A percentile compares a stretch with the other conserved stretches of the same genome.
Evolutionary conservation across 2,888 invertebrate genomes (phyloP).

Genomic region (Priocnemis perturbator): DNA sequence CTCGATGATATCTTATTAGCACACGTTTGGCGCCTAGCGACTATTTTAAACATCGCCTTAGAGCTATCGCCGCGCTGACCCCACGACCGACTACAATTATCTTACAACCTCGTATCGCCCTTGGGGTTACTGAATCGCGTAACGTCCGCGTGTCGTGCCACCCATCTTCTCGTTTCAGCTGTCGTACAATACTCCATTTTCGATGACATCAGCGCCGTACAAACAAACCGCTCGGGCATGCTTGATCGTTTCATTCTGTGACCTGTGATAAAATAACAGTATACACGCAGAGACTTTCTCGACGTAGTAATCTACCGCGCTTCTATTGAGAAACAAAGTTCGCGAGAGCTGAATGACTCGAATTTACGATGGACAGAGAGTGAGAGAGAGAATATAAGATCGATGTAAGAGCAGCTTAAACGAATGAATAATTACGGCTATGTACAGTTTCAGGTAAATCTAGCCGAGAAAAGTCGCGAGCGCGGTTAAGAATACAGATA

Average conservation of each 20-base stretch:
- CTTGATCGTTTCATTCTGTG: background rate
- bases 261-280: background rate
- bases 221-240: too few relatives aligned
- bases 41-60: background rate
- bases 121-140: background rate
- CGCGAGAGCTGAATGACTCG: background rate
- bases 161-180: background rate
- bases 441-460: too few relatives aligned
- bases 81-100: constrained; percentile 25
- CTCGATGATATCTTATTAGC: constrained; percentile 24
- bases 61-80: constrained; percentile 7
- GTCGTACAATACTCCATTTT: too few relatives aligned
- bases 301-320: background rate
- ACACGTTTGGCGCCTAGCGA: constrained; percentile 7
- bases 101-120: constrained; percentile 16
- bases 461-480: background rate
- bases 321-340: background rate
- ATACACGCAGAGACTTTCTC: too few relatives aligned
- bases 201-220: too few relatives aligned
- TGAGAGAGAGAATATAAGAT: background rate
- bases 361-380: background rate
- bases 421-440: too few relatives aligned
- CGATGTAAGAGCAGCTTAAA: too few relatives aligned
- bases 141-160: constrained; percentile 3
- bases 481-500: background rate